Base-by-base conservation (phyloP, 1,140 invertebrate genomes). In the Thereuonema tuberculata region DNA sequence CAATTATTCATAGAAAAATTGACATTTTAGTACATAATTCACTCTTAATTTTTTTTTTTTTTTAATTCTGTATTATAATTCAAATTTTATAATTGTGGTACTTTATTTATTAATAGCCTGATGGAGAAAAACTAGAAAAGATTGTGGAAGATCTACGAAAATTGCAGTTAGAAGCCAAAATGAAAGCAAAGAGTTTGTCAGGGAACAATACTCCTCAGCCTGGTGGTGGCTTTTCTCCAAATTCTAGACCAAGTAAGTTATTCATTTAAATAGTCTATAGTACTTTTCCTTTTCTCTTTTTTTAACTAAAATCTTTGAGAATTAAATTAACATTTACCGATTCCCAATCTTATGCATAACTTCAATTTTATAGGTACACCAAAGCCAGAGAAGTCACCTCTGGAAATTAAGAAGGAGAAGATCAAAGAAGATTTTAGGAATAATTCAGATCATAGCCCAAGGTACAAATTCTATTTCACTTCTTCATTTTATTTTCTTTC, bases 111-210 rank as follows among this genome's bases (percentile, higher is more conserved):
- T 23, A 21, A 15, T 31, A 56, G 57, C 57, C 57, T 12, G 26
- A 53, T 37, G 50, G 17, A 23, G 59, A 60, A 17, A 54, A 53
- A 54, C 25, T 60, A 27, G 59, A 60, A 55, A 60, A 60, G 24
- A 9, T 24, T 20, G 49, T 60, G 2, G 59, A 60, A 23, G 59
- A 60, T 43, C 2, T 60, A 2, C 53, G 43, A n/a, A 53, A 27
- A 47, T 15, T 27, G 9, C 59, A 60, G 25, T 17, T 24, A 21
- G 59, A 60, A n/a, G 59, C 59, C 9, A 60, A 60, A 47, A 20
- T 60, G 48, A 27, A 29, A 26, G 59, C 59, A 2, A 60, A 55
- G 24, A 49, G 59, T 2, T 5, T 58, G 3, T 48, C 47, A 2
- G 43, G n/a, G 5, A 37, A 24, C 15, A 48, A 58, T 26, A 48